Evolutionary conservation across 1,140 invertebrate species (phyloP), one percentile per base, ranked within the genome.

Genomic region (Drosophila hydei): DNA sequence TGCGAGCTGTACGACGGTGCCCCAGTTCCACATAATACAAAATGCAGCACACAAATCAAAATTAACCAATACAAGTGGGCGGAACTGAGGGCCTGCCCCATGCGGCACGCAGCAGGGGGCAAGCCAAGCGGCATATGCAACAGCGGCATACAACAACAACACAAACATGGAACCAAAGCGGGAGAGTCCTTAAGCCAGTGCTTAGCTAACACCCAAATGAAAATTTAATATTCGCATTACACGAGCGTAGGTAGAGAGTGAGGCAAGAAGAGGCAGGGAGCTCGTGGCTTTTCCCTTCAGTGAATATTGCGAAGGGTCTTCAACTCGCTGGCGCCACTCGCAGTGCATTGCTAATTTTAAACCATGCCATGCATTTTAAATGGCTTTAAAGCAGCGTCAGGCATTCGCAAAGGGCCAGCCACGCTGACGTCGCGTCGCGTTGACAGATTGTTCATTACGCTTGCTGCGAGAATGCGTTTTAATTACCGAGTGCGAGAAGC

Each of bases 1-100:
- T 4, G 18, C 19, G 21, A 9, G 27, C 36, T 23, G 36, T 40
- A 11, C n/a, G 36, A 12, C n/a, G 14, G 23, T 27, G 19, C 42
- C 16, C 27, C 38, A 25, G 50, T 51, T 36, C 19, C 55, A 43
- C 50, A 64, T 78, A 54, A 72, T 79, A 52, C 63, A 47, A 65
- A 85, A 73, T 75, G 71, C 74, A 81, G 83, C 71, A 75, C 72
- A 88, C 75, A 81, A 88, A 87, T 85, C 81, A 85, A 75, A 88
- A 88, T 88, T 81, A 87, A 76, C 77, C 80, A 77, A 78, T 56
- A 75, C 63, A 70, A 79, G 79, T 64, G 50, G 27, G 12, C 33
- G 9, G 27, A 47, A 1, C 6, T 14, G 16, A 8, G 19, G 45
- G 30, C 5, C 25, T 30, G 11, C 4, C 9, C 43, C 8, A 23